Evolutionary conservation across 2,888 invertebrate species (phyloP).

Genomic region (Nemurella pictetii): DNA sequence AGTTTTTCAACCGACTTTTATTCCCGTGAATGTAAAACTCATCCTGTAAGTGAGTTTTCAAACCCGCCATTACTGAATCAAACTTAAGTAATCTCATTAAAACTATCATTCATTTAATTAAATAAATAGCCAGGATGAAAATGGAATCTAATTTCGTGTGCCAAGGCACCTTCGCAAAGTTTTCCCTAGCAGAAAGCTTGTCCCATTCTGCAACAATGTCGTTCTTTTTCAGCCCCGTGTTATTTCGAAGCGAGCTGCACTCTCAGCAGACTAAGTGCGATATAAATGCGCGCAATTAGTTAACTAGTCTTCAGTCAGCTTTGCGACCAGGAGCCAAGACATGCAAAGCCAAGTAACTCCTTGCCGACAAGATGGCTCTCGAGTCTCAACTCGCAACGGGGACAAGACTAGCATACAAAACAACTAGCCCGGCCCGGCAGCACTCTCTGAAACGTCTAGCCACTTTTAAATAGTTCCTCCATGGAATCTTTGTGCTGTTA

Average conservation of each 20-base stretch:
- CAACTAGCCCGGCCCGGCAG: not conserved
- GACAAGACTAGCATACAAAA: not conserved
- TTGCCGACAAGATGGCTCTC: constrained; percentile 13
- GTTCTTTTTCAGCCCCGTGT: not conserved
- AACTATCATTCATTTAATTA: not conserved
- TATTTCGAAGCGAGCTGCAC: not conserved
- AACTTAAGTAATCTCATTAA: not conserved
- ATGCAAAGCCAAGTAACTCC: not conserved
- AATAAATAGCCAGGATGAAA: not conserved
- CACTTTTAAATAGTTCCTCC: not conserved
- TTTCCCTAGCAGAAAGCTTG: not conserved
- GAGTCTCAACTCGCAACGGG: no score
- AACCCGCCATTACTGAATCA: not conserved
- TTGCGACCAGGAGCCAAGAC: not conserved
- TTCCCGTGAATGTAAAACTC: not conserved
- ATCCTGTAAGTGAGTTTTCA: not conserved
- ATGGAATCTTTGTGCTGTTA: not conserved
- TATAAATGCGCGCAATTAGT: constrained; percentile 36
- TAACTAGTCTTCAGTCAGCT: constrained; percentile 24
- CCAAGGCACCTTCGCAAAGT: not conserved
- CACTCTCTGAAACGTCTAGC: not conserved
- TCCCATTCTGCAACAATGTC: not conserved
- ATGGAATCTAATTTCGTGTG: not conserved
- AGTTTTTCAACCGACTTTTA: not conserved
- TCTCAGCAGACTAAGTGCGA: constrained; percentile 10